A percentile compares a stretch with the other conserved stretches of the same genome.
phyloP scores from a whole-genome alignment of 2,797 vertebrate species.

The Dryobates pubescens region DNA sequence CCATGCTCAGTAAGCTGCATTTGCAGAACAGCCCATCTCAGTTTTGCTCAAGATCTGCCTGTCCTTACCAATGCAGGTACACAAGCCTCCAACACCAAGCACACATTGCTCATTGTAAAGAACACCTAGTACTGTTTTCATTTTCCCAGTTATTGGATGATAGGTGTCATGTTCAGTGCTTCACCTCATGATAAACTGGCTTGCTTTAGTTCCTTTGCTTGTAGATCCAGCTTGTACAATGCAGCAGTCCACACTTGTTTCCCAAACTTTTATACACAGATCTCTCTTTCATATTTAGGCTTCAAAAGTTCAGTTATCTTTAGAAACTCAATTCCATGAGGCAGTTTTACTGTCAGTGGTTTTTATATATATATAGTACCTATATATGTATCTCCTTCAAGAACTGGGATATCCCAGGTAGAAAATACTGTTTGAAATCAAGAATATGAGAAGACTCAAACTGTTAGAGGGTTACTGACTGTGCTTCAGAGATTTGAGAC shows the following conservation, averaged over 20 bases:
- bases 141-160: background rate
- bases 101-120: background rate
- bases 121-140: background rate
- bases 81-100: background rate
- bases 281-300: background rate
- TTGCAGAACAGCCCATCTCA: background rate
- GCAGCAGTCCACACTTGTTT: background rate
- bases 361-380: rapidly evolving
- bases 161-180: background rate
- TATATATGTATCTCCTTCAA: background rate
- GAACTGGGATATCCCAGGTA: background rate
- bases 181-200: background rate
- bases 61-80: background rate
- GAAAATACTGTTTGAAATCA: background rate
- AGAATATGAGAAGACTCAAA: background rate
- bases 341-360: background rate
- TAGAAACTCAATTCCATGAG: background rate
- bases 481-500: background rate
- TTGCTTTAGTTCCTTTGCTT: background rate
- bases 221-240: background rate
- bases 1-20: background rate
- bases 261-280: background rate
- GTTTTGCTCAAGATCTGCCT: background rate
- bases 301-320: background rate
- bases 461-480: background rate